Conservation (phyloP, 2,113 vertebrate species). For the Naja naja region DNA sequence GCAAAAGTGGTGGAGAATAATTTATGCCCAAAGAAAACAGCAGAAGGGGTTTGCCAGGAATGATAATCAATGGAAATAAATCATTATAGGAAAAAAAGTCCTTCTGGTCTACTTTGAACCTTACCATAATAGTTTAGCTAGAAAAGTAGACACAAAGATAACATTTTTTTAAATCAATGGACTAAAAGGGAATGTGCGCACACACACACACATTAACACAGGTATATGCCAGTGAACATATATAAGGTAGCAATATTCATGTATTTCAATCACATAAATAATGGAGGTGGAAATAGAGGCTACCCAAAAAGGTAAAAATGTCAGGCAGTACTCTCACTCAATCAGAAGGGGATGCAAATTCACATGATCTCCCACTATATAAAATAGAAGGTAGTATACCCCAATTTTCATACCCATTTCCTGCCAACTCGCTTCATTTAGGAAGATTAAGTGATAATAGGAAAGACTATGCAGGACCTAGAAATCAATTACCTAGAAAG, state of each 20-base stretch:
- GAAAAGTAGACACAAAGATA: not conserved
- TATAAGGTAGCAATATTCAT: not conserved
- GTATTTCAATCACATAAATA: not conserved
- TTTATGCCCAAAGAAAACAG: not conserved
- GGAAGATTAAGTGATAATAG: not conserved
- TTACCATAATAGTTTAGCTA: rapidly evolving
- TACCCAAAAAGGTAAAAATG: not conserved
- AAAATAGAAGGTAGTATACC: constrained; percentile 32
- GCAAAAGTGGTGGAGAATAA: not conserved
- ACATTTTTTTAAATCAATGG: not conserved
- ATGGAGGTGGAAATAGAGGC: not conserved
- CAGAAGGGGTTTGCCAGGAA: not conserved
- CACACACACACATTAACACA: not conserved
- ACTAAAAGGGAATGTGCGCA: not conserved
- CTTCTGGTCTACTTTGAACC: not conserved
- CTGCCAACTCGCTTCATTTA: not conserved
- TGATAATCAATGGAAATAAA: not conserved
- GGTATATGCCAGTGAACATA: not conserved
- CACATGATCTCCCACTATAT: not conserved
- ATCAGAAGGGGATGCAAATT: not conserved
- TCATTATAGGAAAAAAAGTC: not conserved
- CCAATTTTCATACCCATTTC: not conserved
- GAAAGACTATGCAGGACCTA: constrained; percentile 8
- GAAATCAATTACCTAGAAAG: not conserved
- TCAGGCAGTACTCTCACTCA: not conserved